Percentiles rank a stretch among this genome's conserved stretches.
Conservation (phyloP, 2,797 vertebrate species). For the Scleropages formosus region DNA sequence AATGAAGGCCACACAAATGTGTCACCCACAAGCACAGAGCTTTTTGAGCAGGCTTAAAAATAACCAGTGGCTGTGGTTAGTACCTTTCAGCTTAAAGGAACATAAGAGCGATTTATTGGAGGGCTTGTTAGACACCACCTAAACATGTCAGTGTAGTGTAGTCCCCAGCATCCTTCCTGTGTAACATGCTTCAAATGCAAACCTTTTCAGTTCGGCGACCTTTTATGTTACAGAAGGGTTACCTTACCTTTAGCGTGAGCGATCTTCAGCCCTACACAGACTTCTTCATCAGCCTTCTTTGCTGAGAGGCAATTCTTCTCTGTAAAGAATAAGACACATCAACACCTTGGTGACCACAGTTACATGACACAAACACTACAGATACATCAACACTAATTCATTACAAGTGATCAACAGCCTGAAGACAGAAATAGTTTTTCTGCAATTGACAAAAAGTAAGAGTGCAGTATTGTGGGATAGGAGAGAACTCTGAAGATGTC, state of each 20-base stretch:
- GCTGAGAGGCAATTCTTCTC: slow-evolving; percentile 29
- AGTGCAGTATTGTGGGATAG: no score
- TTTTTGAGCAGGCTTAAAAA: not conserved
- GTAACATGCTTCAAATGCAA: no score
- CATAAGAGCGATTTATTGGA: not conserved
- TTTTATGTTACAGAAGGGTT: not conserved
- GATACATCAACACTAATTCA: no score
- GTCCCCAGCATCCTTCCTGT: not conserved
- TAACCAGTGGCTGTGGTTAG: not conserved
- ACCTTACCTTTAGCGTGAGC: slow-evolving; percentile 26
- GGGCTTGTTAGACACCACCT: not conserved
- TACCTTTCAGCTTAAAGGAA: no score
- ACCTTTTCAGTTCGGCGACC: not conserved
- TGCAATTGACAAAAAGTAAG: not conserved
- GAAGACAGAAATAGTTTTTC: not conserved
- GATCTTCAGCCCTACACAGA: slow-evolving; percentile 32
- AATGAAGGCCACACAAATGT: no score
- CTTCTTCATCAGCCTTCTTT: slow-evolving; percentile 26
- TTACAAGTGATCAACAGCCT: no score
- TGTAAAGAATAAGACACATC: not conserved
- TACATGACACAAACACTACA: not conserved
- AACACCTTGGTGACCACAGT: not conserved
- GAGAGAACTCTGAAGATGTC: no score
- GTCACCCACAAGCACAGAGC: no score
- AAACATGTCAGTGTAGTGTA: not conserved